Percentiles rank a stretch among this genome's conserved stretches.
Evolutionary conservation across 92 coral and sea anemone species (phyloP).

Genomic region (Anthopleura xanthogrammica): DNA sequence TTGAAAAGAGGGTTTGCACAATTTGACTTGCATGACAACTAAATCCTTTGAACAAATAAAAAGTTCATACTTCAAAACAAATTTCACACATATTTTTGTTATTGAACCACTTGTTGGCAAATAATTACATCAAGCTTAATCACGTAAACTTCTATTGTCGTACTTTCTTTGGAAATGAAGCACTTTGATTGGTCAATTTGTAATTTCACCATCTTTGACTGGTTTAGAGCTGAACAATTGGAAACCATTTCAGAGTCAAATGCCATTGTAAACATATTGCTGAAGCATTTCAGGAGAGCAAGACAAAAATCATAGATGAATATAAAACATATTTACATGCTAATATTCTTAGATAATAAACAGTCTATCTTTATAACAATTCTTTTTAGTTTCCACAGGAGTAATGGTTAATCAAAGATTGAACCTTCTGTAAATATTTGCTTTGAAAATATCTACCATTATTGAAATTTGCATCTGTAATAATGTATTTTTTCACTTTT

Average conservation of each 20-base stretch:
- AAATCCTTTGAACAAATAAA: background rate
- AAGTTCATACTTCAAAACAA: background rate
- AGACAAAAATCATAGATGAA: background rate
- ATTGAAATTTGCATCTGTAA: background rate
- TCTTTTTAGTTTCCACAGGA: background rate
- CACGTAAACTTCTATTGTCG: no score
- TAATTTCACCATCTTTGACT: background rate
- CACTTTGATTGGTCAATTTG: background rate
- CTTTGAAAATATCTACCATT: background rate
- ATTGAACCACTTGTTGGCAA: no score
- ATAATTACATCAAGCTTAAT: no score
- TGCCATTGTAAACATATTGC: background rate
- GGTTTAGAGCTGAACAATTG: background rate
- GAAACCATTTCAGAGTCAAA: background rate
- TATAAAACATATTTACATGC: no score
- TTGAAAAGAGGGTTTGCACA: no score
- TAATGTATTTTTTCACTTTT: background rate
- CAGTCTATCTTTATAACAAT: no score
- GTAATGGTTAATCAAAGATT: background rate
- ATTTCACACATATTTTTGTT: no score
- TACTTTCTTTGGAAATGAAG: background rate
- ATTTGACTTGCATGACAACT: no score
- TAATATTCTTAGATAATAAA: no score
- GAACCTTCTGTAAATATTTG: background rate
- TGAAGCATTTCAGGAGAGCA: background rate